Percentiles rank a stretch among this genome's conserved stretches.
These are phyloP conservation scores for Podotricha telesiphe DNA, from an alignment of 2,888 invertebrate genomes.

Conservation along the genomic window DNA sequence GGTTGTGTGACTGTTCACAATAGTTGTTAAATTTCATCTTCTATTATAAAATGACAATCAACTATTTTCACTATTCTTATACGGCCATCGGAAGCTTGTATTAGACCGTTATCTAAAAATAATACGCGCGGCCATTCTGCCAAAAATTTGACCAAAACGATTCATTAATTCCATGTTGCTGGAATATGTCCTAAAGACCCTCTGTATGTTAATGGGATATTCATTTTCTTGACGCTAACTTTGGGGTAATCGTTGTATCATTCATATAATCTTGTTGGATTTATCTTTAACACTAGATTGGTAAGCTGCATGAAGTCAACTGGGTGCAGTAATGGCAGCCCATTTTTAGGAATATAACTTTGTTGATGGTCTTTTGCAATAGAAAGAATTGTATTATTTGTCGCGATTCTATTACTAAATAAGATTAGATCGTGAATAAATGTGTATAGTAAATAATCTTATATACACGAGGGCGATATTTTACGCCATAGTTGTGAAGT, in stretches of 20 bases:
- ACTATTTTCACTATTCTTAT: no score
- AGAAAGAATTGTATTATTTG: slow-evolving; percentile 19
- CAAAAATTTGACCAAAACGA: slow-evolving; percentile 15
- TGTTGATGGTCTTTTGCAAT: slow-evolving; percentile 8
- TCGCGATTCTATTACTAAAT: slow-evolving; percentile 3
- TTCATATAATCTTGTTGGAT: slow-evolving; percentile 35
- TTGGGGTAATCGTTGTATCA: slow-evolving; percentile 39
- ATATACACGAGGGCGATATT: neutral
- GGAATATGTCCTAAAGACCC: slow-evolving; percentile 35
- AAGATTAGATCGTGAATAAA: slow-evolving; percentile 3
- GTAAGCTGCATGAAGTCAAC: slow-evolving; percentile 21
- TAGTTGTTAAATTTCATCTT: no score
- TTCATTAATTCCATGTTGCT: slow-evolving; percentile 9
- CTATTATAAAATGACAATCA: no score
- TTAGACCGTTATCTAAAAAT: no score
- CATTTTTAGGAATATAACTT: slow-evolving; percentile 15
- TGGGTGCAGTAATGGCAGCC: slow-evolving; percentile 15
- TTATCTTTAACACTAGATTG: slow-evolving; percentile 29
- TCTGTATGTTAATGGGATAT: slow-evolving; percentile 43
- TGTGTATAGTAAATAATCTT: slow-evolving; percentile 1
- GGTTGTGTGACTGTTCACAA: no score
- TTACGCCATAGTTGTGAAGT: neutral
- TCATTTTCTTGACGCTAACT: slow-evolving; percentile 39
- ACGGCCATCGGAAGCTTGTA: no score
- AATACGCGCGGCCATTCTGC: neutral